Conservation (phyloP, 2,797 vertebrate genomes). For the Acridotheres tristis region DNA sequence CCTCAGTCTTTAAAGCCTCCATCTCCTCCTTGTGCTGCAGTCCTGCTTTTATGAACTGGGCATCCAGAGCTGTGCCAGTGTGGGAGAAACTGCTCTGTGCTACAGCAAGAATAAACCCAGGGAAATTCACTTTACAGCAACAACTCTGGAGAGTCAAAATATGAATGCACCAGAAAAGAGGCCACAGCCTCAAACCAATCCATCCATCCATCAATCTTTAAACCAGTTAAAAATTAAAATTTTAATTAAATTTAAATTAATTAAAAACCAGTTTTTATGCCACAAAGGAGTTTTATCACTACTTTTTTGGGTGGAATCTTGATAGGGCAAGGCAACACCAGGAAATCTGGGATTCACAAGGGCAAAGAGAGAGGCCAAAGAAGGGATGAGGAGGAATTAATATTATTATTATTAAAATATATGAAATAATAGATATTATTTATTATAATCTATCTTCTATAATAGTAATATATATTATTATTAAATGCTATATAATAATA, state of each 20-base stretch:
- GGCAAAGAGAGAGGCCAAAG: not conserved
- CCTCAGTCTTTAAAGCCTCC: not conserved
- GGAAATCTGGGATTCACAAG: not conserved
- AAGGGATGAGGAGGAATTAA: not conserved
- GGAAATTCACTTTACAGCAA: not conserved
- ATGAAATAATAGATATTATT: too few relatives aligned
- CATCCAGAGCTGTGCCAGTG: accelerated
- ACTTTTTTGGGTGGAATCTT: not conserved
- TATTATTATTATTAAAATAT: too few relatives aligned
- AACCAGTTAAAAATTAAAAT: too few relatives aligned
- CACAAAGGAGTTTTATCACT: not conserved
- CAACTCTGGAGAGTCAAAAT: not conserved
- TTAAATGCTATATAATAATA: too few relatives aligned
- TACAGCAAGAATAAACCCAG: not conserved
- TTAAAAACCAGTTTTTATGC: not conserved
- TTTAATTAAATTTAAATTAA: too few relatives aligned
- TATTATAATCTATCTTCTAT: too few relatives aligned
- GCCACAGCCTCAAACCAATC: not conserved
- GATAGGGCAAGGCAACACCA: not conserved
- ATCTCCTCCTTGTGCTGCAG: not conserved
- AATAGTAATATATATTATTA: too few relatives aligned
- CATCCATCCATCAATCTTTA: not conserved
- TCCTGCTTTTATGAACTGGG: not conserved
- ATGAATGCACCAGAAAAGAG: not conserved
- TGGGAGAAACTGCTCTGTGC: not conserved